Evolutionary conservation across 2,888 invertebrate genomes (phyloP), one percentile per base, ranked within the genome.

Genomic region (Dryadula phaetusa): DNA sequence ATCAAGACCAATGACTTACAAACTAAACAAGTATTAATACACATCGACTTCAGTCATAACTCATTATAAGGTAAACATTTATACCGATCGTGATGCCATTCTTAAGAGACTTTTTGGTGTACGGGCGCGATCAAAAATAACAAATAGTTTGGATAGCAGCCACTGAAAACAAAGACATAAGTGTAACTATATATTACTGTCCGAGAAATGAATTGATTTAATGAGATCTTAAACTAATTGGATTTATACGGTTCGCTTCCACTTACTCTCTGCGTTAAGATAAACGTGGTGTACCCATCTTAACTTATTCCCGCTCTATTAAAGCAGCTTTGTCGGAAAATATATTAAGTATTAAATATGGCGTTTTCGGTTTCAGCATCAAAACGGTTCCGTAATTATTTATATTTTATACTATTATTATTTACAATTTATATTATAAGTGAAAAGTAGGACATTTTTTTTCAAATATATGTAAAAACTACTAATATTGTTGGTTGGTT

Each of bases 171-270:
- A 91, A 88, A 88, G 85, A 84, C 79, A 74, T 79, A 80, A 78
- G 80, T 76, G 78, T 79, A 77, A 76, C 84, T 79, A 84, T 90
- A 87, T 82, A 82, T 90, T 85, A 87, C 87, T 88, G 90, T 88
- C 88, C 77, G 75, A 80, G 83, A 79, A 86, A 84, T 85, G 84
- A 88, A 88, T 89, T 89, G 90, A 90, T 90, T 90, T 89, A 91
- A 86, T 84, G 84, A 85, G 83, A 86, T 85, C 85, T 86, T 88
- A 86, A 89, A 86, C 84, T 90, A 90, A 91, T 90, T 90, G 84
- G 84, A 90, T 86, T 85, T 84, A 82, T 85, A 83, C 82, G 83
- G 82, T 87, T 79, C 81, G 82, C 82, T 84, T 84, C 82, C 81
- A 82, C 87, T 86, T 82, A 80, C 82, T 81, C 82, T 83, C 78